Evolutionary conservation across 2,888 invertebrate species (phyloP), one percentile per base, ranked within the genome.

Genomic region (Torymus tubicola): DNA sequence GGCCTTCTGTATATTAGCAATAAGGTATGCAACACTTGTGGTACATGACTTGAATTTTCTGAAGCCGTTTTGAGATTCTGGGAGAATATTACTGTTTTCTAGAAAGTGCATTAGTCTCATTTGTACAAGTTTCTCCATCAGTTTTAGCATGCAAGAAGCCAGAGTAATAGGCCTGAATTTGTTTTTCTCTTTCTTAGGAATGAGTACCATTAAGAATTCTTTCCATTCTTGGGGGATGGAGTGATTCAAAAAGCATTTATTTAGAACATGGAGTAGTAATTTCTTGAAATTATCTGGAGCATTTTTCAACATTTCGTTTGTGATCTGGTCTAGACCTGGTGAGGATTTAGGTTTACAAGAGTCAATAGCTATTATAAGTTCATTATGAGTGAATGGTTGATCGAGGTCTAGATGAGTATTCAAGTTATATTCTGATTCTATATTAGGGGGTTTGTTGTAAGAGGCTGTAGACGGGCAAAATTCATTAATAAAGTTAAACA

Each of bases 81-180:
- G 58, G 16, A 64, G 18, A 4, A 74, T 13, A 3, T 61, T n/a
- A 13, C 55, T 69, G 5, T 52, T 61, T 53, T 69, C 68, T 2
- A 69, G 0, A 12, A 16, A 21, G 12, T 61, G 60, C 0, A 14
- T 24, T 42, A 68, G 11, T 16, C 63, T 61, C 2, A 13, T 42
- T 2, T 76, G 16, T 5, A 76, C 53, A 5, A 76, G 52, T 55
- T 53, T 76, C 69, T 68, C 76, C 2, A 2, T 31, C n/a, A 69
- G 1, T 58, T 77, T 68, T 4, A 68, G n/a, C 18, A 63, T 0
- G 12, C 70, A 70, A 2, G 70, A 53, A 1, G 70, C 64, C 4
- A 24, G 24, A 2, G 24, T 24, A 2, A 77, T 77, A 18, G 70
- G 70, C 11, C 77, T 61, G 8, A 77, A 77, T 55, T 70, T 77